phyloP scores from a whole-genome alignment of 2,888 invertebrate species.

The Xylophagus ater region DNA sequence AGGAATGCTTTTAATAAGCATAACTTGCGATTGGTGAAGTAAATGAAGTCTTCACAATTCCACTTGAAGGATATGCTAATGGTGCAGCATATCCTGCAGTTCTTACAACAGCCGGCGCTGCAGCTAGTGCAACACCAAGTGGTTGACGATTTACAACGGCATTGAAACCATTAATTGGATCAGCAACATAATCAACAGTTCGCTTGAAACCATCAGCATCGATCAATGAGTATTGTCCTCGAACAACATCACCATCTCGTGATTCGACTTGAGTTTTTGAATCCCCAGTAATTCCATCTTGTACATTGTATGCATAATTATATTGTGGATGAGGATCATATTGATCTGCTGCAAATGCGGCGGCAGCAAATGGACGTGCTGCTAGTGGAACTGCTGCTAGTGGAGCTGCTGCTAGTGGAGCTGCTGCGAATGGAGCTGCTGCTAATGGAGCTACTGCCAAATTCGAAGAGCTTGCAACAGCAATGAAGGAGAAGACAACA shows the following conservation, averaged over 20 bases:
- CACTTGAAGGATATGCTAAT: slow-evolving; percentile 1
- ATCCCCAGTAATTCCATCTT: slow-evolving; percentile 32
- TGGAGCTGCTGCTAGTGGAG: slow-evolving; percentile 10
- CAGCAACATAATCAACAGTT: slow-evolving; percentile 32
- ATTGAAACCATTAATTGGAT: slow-evolving; percentile 33
- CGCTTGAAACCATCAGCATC: slow-evolving; percentile 33
- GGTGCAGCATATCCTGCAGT: too few relatives aligned
- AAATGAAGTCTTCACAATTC: slow-evolving; percentile 14
- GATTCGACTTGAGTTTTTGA: slow-evolving; percentile 33
- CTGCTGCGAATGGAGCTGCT: slow-evolving; percentile 11
- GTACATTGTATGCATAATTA: slow-evolving; percentile 31
- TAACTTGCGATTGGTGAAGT: slow-evolving; percentile 14
- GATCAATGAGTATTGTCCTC: slow-evolving; percentile 32
- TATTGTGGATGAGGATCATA: slow-evolving; percentile 33
- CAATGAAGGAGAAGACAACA: slow-evolving; percentile 11
- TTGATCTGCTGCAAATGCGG: slow-evolving; percentile 27
- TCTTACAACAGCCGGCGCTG: too few relatives aligned
- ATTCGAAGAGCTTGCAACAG: slow-evolving; percentile 18
- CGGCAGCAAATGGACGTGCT: slow-evolving; percentile 19
- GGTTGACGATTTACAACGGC: slow-evolving; percentile 26
- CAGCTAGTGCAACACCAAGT: slow-evolving; percentile 9
- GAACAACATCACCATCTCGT: slow-evolving; percentile 33
- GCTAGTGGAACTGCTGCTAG: slow-evolving; percentile 22
- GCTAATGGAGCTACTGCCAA: neutral
- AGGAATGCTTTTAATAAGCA: slow-evolving; percentile 13